Base-by-base conservation (phyloP, 2,888 invertebrate genomes). In the Calameuta idolon region DNA sequence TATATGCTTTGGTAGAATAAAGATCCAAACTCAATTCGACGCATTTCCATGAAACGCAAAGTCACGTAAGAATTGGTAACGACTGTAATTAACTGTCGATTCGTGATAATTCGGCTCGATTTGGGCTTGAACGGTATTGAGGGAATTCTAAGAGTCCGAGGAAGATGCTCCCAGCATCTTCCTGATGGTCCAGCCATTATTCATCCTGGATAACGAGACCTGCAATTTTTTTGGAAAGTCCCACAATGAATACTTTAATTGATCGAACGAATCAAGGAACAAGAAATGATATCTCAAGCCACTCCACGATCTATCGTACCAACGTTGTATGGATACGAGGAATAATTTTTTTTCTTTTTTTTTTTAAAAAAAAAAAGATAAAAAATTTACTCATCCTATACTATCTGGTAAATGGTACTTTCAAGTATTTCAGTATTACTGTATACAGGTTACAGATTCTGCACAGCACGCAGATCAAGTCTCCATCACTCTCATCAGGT, bases 111-210 rank as follows among this genome's bases (percentile, higher is more conserved):
- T 73, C 74, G 77, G 73, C 69, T 78, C 78, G 79, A 76, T 79
- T 79, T 75, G 74, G 79, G 76, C 69, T 76, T 76, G 55, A 78
- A 79, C 79, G 77, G 75, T 76, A 31, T 15, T 74, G 55, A 69
- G 55, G 31, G 69, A 75, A 73, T 69, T 55, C 15, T 55, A 55
- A 55, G 55, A 55, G 55, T 23, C 55, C 55, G 23, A 55, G 9
- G 55, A 55, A 9, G 55, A 55, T 9, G 55, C 55, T 55, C 55
- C 15, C 55, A 55, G 55, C 55, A 55, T 55, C 55, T 55, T 55
- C 55, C 55, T 9, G 55, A 55, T 55, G 55, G 55, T 55, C 55
- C 55, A 55, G 55, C 55, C 55, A 55, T 23, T 55, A 55, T 55
- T 9, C 23, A 9, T 9, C 23, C 9, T 55, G 55, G 55, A 55